Conservation (phyloP, 2,113 vertebrate species). For the Oryctolagus cuniculus region DNA sequence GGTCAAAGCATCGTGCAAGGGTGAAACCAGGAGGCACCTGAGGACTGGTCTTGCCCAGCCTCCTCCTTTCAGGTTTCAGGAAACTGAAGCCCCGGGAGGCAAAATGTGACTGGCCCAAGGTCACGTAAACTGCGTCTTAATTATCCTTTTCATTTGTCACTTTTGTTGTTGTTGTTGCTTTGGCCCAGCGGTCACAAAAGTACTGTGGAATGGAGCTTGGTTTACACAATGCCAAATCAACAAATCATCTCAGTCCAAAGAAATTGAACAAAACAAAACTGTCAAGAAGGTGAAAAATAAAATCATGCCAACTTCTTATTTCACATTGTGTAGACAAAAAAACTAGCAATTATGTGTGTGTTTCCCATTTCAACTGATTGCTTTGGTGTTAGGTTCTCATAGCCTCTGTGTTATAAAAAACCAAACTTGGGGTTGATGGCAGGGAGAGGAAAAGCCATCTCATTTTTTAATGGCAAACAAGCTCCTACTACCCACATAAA, state of each 20-base stretch:
- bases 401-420: constrained; percentile 14
- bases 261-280: constrained; percentile 50
- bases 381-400: constrained; percentile 46
- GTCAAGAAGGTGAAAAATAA: constrained; percentile 71
- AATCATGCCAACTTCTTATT: constrained; percentile 66
- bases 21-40: background rate
- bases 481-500: background rate
- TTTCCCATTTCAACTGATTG: constrained; percentile 50
- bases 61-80: constrained; percentile 1
- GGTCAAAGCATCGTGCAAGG: background rate
- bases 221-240: constrained; percentile 68
- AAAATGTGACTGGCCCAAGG: constrained; percentile 45
- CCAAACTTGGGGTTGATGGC: background rate
- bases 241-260: constrained; percentile 70
- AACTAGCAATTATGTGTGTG: constrained; percentile 57
- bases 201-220: constrained; percentile 29
- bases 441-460: background rate
- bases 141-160: constrained; percentile 52
- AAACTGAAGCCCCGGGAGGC: background rate
- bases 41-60: background rate
- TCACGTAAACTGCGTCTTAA: constrained; percentile 47
- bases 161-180: background rate
- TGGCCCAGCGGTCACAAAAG: constrained; percentile 33
- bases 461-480: constrained; percentile 59
- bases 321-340: constrained; percentile 44